phyloP scores from a whole-genome alignment of 2,113 vertebrate species.

The Lampris incognitus region DNA sequence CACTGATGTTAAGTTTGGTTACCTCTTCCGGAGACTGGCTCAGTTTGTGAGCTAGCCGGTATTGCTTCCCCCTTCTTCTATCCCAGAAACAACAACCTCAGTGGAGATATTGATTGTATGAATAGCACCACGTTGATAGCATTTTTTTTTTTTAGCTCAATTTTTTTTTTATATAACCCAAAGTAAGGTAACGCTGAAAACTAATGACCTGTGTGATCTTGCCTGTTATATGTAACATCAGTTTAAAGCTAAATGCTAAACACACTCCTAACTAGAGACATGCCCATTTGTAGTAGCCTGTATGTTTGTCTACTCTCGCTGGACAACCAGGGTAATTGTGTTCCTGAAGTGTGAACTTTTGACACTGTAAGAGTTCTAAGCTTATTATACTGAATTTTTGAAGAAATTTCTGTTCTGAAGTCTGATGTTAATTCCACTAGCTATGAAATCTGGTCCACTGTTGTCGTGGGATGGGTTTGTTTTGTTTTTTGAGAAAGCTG shows the following conservation, averaged over 20 bases:
- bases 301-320: constrained; percentile 5
- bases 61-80: neutral
- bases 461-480: constrained; percentile 27
- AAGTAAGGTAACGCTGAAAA: constrained; percentile 20
- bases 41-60: neutral
- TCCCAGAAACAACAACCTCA: constrained; percentile 35
- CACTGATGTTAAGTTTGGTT: neutral
- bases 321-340: constrained; percentile 20
- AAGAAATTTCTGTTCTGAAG: constrained; percentile 22
- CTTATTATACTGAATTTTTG: constrained; percentile 16
- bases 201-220: constrained; percentile 52
- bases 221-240: constrained; percentile 15
- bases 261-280: neutral
- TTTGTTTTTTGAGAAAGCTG: constrained; percentile 33
- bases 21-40: neutral
- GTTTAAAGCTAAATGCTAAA: constrained; percentile 3
- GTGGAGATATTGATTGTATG: constrained; percentile 44
- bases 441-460: constrained; percentile 26
- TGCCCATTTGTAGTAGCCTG: constrained; percentile 5
- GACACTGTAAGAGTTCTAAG: constrained; percentile 10
- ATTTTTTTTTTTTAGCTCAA: constrained; percentile 27
- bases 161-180: neutral
- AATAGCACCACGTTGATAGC: constrained; percentile 24
- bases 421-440: constrained; percentile 14
- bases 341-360: neutral